These are phyloP conservation scores for Anaspis maculata DNA, from an alignment of 2,888 invertebrate genomes.

Conservation along the genomic window DNA sequence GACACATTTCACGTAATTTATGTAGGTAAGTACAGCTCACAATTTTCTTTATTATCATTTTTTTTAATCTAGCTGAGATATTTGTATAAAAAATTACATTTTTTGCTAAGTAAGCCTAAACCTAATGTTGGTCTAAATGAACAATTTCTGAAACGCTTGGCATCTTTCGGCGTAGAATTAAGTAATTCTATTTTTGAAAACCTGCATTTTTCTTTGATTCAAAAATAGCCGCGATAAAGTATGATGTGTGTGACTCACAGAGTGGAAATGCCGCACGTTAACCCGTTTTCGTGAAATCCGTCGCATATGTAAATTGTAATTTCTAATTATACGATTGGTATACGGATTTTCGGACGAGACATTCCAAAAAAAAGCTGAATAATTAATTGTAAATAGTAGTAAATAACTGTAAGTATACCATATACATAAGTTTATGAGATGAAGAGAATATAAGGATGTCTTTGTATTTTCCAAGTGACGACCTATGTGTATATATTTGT, in stretches of 20 bases:
- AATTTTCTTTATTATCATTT: no score
- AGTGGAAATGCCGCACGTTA: not conserved
- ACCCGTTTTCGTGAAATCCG: not conserved
- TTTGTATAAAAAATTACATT: no score
- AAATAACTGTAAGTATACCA: not conserved
- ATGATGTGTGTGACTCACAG: not conserved
- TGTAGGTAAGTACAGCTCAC: no score
- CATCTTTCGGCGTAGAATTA: no score
- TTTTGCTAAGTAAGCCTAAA: no score
- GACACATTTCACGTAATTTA: no score
- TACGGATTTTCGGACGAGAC: not conserved
- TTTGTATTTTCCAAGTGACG: not conserved
- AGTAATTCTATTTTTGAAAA: no score
- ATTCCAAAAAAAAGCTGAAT: not conserved
- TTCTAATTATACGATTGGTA: not conserved
- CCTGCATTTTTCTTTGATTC: no score
- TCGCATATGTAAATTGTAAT: not conserved
- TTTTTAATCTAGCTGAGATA: no score
- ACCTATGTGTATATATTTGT: not conserved
- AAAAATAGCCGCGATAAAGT: no score
- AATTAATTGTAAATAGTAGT: not conserved
- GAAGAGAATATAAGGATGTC: not conserved
- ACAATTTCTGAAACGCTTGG: no score
- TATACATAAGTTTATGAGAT: not conserved
- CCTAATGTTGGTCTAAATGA: no score